Conservation (phyloP, 2,113 vertebrate species). For the Glaucomys volans region DNA sequence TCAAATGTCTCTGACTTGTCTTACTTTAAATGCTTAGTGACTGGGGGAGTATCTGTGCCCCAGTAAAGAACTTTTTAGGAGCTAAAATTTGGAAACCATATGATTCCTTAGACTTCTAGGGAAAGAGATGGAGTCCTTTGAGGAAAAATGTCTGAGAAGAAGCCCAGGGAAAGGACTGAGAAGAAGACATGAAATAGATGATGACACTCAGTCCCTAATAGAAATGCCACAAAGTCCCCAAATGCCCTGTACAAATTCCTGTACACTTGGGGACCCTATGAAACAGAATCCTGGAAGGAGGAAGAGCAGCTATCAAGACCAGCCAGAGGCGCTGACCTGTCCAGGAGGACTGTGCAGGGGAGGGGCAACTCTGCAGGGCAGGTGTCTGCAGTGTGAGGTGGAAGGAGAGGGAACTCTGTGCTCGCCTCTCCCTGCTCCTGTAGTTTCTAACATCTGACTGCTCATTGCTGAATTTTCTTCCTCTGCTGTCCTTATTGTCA, state of each 20-base stretch:
- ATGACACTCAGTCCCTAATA: background rate
- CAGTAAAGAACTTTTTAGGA: background rate
- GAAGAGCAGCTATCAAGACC: background rate
- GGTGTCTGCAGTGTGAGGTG: no score
- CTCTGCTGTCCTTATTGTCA: background rate
- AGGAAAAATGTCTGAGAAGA: background rate
- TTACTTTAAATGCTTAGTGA: background rate
- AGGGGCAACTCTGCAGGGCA: background rate
- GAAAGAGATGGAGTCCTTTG: background rate
- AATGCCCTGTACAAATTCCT: background rate
- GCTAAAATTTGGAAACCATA: background rate
- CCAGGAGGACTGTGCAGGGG: no score
- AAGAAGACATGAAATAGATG: no score
- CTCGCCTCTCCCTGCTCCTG: background rate
- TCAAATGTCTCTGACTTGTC: background rate
- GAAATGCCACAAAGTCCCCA: background rate
- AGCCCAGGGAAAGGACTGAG: background rate
- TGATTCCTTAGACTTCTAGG: background rate
- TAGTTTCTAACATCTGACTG: background rate
- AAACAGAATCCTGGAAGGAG: background rate
- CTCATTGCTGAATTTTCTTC: background rate
- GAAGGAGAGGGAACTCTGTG: background rate
- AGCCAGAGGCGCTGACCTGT: background rate
- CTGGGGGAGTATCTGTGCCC: background rate
- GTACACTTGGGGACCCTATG: background rate